Conservation (phyloP, 2,888 invertebrate genomes). For the Thecophora atra region DNA sequence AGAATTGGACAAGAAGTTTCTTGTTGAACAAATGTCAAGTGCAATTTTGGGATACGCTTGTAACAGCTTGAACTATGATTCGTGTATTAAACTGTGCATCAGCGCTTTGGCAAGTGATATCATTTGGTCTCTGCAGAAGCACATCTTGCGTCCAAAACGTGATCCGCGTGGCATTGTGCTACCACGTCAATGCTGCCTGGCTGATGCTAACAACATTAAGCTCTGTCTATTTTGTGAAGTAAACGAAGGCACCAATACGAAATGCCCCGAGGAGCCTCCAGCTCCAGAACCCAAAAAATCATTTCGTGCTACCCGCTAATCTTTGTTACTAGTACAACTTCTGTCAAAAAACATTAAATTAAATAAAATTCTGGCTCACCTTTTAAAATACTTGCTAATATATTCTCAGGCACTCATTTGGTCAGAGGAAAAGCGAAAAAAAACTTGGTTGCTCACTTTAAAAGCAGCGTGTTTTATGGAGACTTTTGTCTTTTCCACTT, state of each 20-base stretch:
- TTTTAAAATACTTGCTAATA: neutral
- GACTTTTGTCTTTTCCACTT: neutral
- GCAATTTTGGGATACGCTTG: conserved; percentile 59
- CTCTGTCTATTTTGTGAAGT: conserved; percentile 43
- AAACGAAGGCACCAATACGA: neutral
- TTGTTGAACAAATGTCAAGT: conserved; percentile 55
- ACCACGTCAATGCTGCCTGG: conserved; percentile 37
- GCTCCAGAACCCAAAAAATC: neutral
- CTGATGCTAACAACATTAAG: conserved; percentile 25
- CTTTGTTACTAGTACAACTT: neutral
- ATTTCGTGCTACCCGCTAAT: neutral
- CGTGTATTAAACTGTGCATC: conserved; percentile 54
- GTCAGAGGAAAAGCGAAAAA: too few relatives aligned
- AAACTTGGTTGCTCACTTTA: too few relatives aligned
- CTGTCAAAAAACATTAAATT: neutral
- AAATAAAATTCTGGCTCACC: neutral
- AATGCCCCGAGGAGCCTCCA: neutral
- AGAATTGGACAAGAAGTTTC: conserved; percentile 58
- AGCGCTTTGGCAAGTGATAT: conserved; percentile 59
- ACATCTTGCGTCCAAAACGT: conserved; percentile 52
- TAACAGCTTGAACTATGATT: conserved; percentile 58
- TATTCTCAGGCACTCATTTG: too few relatives aligned
- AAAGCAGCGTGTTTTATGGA: neutral
- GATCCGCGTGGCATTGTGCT: conserved; percentile 45
- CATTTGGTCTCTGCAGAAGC: conserved; percentile 57